Base-by-base conservation (phyloP, 2,797 vertebrate genomes). In the Esox lucius region DNA sequence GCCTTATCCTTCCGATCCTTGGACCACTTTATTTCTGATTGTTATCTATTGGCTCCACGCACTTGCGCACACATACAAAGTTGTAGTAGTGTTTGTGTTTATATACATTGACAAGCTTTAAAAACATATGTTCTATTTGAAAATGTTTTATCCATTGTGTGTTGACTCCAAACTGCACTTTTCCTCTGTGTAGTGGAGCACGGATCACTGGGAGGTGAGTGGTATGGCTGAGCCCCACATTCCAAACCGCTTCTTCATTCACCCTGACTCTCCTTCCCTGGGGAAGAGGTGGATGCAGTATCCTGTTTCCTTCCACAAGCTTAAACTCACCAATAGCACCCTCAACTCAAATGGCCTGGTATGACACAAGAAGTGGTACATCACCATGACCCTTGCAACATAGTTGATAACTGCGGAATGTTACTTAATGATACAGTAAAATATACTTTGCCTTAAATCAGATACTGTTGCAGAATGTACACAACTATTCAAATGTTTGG, bases 271-370 rank as follows among this genome's bases (percentile, higher is more conserved):
- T 9, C 81, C 85, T 0, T 74, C 83, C 5, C 48, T 76, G 11
- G 84, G 78, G 64, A 79, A 85, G 39, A 78, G 68, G 33, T 83
- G 87, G 83, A 79, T 87, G 78, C 76, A 85, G 79, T 88, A 87
- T 74, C 81, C 79, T 0, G 75, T 87, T 65, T 87, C 83, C 74
- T 87, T 87, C 77, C 84, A 87, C 80, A 87, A 89, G 72, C 85
- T 87, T 61, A 86, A 89, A 71, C 83, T 87, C 51, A 89, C 85
- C 70, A 87, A 87, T 81, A 83, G 84, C 68, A 80, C 81, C 1
- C 80, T 86, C 33, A 86, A 83, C 76, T 80, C 80, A 26, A 85
- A 73, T 22, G 73, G 81, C 75, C 71, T 83, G 81, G 85, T 84
- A 39, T 28, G 31, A 28, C 62, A 17, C 51, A 22, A 22, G n/a